Evolutionary conservation across 2,797 vertebrate species (phyloP).

Genomic region (Simalia tracyae): DNA sequence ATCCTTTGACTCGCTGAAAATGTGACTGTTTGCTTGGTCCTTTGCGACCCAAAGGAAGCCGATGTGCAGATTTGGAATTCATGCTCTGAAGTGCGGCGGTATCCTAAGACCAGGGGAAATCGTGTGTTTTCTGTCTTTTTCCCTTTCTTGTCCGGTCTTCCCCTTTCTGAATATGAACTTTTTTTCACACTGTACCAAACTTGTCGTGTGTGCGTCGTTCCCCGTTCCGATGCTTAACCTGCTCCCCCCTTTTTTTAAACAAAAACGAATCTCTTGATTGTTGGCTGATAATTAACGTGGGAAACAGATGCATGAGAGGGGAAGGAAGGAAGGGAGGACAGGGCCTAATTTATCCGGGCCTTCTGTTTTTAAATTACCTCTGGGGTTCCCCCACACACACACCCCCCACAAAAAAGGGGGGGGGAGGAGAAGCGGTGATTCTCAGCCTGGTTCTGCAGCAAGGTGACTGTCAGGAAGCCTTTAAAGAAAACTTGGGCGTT

Average conservation of each 20-base stretch:
- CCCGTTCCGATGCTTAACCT: not conserved
- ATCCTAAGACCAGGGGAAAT: not conserved
- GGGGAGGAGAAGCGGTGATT: not conserved
- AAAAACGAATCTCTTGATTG: not conserved
- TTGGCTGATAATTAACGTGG: not conserved
- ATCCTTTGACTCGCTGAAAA: not conserved
- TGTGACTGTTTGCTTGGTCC: no score
- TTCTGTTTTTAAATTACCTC: not conserved
- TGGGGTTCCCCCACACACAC: not conserved
- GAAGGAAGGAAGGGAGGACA: not conserved
- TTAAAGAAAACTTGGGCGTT: not conserved
- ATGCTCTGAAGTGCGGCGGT: not conserved
- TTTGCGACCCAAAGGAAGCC: not conserved
- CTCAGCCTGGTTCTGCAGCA: no score
- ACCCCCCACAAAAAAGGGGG: not conserved
- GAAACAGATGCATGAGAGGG: not conserved
- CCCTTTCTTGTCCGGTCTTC: no score
- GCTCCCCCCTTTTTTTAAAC: not conserved
- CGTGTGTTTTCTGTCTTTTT: no score
- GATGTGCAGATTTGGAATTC: not conserved
- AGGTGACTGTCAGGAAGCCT: not conserved
- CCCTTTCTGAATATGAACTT: not conserved
- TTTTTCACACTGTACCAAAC: not conserved
- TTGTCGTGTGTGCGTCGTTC: not conserved
- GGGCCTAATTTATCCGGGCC: not conserved